phyloP scores from a whole-genome alignment of 2,797 vertebrate genomes.

The Dipus sagitta region DNA sequence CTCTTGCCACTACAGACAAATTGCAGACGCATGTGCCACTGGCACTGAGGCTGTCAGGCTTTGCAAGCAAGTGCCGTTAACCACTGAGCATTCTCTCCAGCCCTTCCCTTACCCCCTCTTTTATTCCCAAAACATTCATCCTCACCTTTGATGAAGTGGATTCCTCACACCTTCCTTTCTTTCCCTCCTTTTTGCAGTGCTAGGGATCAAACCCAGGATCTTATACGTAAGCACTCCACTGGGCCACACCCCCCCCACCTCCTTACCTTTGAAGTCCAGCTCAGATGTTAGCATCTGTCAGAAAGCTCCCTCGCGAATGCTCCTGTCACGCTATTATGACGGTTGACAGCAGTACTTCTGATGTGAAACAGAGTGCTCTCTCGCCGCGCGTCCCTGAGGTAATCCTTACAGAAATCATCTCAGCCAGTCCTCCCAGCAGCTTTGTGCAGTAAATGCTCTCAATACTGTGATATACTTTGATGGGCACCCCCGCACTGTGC shows the following conservation, averaged over 20 bases:
- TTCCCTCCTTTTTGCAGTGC: neutral
- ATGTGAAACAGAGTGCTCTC: neutral
- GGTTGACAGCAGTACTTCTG: neutral
- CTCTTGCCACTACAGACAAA: too few relatives aligned
- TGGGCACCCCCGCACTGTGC: neutral
- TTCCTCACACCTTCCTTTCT: neutral
- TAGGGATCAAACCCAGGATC: neutral
- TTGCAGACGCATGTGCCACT: too few relatives aligned
- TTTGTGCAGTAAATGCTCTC: neutral
- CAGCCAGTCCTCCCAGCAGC: neutral
- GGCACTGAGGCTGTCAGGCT: too few relatives aligned
- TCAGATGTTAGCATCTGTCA: neutral
- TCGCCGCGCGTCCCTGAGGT: neutral
- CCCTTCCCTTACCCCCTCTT: too few relatives aligned
- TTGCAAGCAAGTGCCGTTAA: too few relatives aligned
- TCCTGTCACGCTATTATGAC: neutral
- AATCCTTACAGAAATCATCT: neutral
- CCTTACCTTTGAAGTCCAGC: neutral
- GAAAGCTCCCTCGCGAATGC: conserved; percentile 47
- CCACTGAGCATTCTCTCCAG: too few relatives aligned
- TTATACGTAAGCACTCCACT: neutral
- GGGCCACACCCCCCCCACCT: neutral
- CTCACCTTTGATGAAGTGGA: too few relatives aligned
- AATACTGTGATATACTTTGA: neutral
- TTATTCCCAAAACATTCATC: too few relatives aligned